Evolutionary conservation across 1,140 invertebrate species (phyloP).

Genomic region (Geopemphigus sp.): DNA sequence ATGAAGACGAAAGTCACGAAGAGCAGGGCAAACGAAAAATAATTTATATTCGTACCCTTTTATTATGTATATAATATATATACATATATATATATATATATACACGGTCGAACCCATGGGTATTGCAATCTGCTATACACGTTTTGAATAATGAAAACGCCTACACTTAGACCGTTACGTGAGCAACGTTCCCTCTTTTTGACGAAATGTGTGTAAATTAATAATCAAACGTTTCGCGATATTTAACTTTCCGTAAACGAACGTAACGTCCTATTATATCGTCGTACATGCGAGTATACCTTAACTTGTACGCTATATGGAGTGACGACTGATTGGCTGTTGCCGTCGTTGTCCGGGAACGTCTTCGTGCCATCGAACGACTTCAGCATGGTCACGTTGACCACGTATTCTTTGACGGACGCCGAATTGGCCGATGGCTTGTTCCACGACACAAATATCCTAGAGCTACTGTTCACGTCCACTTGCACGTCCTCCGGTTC

Average conservation of each 20-base stretch:
- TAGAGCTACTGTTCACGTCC: slow-evolving; percentile 67
- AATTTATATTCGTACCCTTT: slow-evolving; percentile 31
- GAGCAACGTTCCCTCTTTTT: background rate
- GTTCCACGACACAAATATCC: slow-evolving; percentile 68
- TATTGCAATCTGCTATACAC: slow-evolving; percentile 15
- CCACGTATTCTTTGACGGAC: slow-evolving; percentile 65
- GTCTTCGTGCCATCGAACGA: slow-evolving; percentile 61
- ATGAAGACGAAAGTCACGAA: background rate
- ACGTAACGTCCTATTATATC: background rate
- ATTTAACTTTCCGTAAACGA: background rate
- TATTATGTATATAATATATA: too few relatives aligned
- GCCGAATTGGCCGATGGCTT: slow-evolving; percentile 64
- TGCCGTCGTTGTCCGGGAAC: slow-evolving; percentile 30
- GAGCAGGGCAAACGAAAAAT: slow-evolving; percentile 24
- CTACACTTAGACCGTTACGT: background rate
- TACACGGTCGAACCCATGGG: background rate
- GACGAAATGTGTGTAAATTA: background rate
- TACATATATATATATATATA: too few relatives aligned
- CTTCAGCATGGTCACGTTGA: slow-evolving; percentile 70
- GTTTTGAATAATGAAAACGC: slow-evolving; percentile 34
- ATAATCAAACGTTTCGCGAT: background rate
- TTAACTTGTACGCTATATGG: slow-evolving; percentile 54
- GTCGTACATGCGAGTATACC: slow-evolving; percentile 46
- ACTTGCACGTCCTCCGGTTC: slow-evolving; percentile 68
- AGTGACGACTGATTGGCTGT: slow-evolving; percentile 51